Evolutionary conservation across 2,797 vertebrate genomes (phyloP).

Genomic region (Petrocephalus sullivani): DNA sequence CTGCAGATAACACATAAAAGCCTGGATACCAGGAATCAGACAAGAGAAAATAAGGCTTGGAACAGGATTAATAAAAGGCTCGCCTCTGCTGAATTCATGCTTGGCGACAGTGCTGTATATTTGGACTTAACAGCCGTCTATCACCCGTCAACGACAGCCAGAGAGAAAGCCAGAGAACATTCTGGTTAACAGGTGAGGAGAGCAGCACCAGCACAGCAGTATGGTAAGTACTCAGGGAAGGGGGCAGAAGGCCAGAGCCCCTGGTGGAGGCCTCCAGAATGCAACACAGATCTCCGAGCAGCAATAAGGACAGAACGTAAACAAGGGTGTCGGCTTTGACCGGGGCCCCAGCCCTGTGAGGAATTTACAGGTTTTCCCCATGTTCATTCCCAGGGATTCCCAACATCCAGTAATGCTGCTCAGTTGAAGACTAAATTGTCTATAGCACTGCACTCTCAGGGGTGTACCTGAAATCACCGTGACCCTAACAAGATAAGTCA

Average conservation of each 20-base stretch:
- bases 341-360: background rate
- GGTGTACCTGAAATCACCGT: background rate
- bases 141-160: background rate
- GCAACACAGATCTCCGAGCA: background rate
- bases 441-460: background rate
- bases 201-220: background rate
- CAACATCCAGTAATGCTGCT: background rate
- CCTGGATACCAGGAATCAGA: background rate
- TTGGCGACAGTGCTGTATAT: background rate
- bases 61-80: background rate
- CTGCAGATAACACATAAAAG: slow-evolving; percentile 6
- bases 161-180: background rate
- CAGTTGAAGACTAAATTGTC: background rate
- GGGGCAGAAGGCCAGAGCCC: background rate
- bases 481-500: background rate
- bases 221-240: background rate
- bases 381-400: background rate
- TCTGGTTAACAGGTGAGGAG: background rate
- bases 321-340: background rate
- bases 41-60: background rate
- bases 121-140: background rate
- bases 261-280: background rate
- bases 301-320: background rate
- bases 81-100: background rate
- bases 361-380: background rate